Evolutionary conservation across 23 tunicate genomes (phyloP).

Genomic region (Pegea sp.): DNA sequence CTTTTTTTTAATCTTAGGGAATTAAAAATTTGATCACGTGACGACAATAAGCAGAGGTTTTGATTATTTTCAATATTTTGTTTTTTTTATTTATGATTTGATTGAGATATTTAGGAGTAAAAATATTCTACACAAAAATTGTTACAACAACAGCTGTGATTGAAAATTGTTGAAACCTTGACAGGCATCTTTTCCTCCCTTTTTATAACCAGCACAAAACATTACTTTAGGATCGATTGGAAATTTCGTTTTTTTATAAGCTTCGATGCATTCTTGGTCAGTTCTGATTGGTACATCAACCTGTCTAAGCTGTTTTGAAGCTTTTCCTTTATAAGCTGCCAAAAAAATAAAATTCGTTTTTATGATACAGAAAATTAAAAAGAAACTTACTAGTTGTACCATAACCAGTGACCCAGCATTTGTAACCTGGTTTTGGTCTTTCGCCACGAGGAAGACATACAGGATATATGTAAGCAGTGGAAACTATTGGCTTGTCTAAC

Average conservation of each 20-base stretch:
- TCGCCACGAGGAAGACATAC: conserved; percentile 48
- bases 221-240: not conserved
- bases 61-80: too few species aligned
- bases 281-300: conserved; percentile 8
- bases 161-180: not conserved
- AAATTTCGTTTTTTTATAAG: conserved; percentile 3
- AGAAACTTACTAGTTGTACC: conserved; percentile 39
- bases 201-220: not conserved
- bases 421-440: conserved; percentile 14
- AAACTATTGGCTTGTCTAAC: conserved; percentile 9
- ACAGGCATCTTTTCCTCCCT: not conserved
- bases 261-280: conserved; percentile 1
- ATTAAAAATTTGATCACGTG: too few species aligned
- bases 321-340: not conserved
- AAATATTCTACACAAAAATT: too few species aligned
- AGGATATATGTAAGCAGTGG: conserved; percentile 1
- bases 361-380: too few species aligned
- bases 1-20: too few species aligned
- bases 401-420: conserved; percentile 32
- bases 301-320: conserved; percentile 1
- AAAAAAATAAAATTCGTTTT: not conserved
- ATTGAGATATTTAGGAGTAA: too few species aligned
- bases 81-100: too few species aligned
- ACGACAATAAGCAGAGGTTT: too few species aligned
- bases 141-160: not conserved